Evolutionary conservation across 2,113 vertebrate species (phyloP), one percentile per base, ranked within the genome.

Genomic region (Circaetus cinerascens): DNA sequence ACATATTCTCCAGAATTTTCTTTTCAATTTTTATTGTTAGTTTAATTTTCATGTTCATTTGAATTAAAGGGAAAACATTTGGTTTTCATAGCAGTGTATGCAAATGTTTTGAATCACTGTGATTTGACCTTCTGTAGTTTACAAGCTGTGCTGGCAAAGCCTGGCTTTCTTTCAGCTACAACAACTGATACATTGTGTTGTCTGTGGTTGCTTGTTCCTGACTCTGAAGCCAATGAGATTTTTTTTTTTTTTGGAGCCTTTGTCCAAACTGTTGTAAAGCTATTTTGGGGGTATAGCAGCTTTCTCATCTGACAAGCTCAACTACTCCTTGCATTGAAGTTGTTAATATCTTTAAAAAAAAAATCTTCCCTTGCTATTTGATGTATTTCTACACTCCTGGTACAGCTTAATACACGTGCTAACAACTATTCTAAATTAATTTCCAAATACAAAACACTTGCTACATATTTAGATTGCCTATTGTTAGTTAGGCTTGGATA

Each of bases 41-140:
- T 81, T 93, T 95, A 93, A 85, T 94, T 93, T 94, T 93, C 73
- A 43, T 87, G 83, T 93, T 87, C 66, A 41, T 79, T 91, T 91
- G 69, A 91, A 95, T 96, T 94, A 91, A 95, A 95, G 59, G 48
- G 64, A 92, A 92, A 95, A 92, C 73, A 89, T 95, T 97, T 96
- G 88, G 53, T 78, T 95, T 97, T 95, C 73, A 94, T 92, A 95
- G 84, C 40, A 94, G 40, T 32, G 48, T 84, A 95, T 94, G 91
- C 91, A 97, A 97, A 95, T 87, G 86, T 94, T 97, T 96, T 87
- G 76, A 94, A 95, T 96, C 83, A 91, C 56, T 93, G 76, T 27
- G 91, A 94, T 87, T 72, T 96, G 95, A 97, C 92, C 87, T 96
- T 96, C 92, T 95, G 83, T 21, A 92, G 94, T 92, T 96, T 92